Base-by-base conservation (phyloP, 64 coral and sea anemone genomes). In the Stylophora pistillata region DNA sequence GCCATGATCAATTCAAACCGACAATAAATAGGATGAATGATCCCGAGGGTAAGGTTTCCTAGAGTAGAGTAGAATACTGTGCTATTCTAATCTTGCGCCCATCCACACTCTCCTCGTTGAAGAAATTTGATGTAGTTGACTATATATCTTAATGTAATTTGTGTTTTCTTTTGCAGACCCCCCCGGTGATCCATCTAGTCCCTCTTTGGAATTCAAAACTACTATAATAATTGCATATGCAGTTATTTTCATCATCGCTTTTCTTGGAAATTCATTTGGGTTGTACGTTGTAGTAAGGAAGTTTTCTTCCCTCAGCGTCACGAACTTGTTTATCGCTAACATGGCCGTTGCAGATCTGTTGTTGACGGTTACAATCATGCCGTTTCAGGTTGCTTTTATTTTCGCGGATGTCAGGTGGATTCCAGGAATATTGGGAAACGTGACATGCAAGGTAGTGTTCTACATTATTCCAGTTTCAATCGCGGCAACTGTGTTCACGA, bases 311-410 rank as follows among this genome's bases (percentile, higher is more conserved):
- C 70, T 20, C 2, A 91, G 31, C 21, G 58, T 77, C 21, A 52
- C 86, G 9, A 73, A 91, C 82, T 37, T 74, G 34, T 53, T 91
- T 21, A 91, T 91, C 10, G 90, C 82, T 26, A 91, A 91, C 82
- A 86, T 91, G 30, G 81, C 89, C 17, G 80, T 91, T 41, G 71
- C 80, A 37, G 80, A 91, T n/a, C 81, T 91, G 6, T 27, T 85
- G 9, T 61, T 85, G 15, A 84, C 56, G 55, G 20, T 56, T 16
- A 91, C 59, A 16, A 26, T 91, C 12, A 91, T 91, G 81, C 89
- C 89, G 31, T 85, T 78, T 37, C 62, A 83, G 33, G 75, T 91
- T 18, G 58, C 34, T 56, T 13, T 1, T 10, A 9, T 66, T 5
- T 76, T 77, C 17, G 33, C 59, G 66, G 57, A 33, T 9, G 4